Conservation (phyloP, 2,113 vertebrate species). For the Gallinago jamesoni region DNA sequence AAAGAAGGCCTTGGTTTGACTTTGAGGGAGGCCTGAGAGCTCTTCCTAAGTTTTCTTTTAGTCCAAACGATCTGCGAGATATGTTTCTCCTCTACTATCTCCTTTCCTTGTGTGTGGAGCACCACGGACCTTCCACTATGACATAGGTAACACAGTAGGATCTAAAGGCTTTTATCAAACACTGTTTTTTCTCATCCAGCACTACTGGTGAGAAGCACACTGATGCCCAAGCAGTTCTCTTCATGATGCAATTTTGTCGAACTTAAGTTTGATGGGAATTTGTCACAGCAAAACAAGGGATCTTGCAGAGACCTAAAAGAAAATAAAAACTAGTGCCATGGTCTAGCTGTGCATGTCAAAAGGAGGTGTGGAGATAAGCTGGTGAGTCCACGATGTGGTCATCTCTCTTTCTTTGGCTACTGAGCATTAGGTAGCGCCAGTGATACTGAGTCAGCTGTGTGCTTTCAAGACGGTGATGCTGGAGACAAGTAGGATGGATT, state of each 20-base stretch:
- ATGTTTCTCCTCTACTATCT: neutral
- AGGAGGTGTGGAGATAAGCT: neutral
- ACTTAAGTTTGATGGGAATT: neutral
- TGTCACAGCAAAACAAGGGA: neutral
- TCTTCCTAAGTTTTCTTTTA: neutral
- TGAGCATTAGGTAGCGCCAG: neutral
- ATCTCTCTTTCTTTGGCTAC: neutral
- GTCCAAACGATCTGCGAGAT: neutral
- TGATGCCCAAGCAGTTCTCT: neutral
- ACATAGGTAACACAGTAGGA: neutral
- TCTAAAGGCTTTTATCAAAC: neutral
- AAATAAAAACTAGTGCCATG: rapidly evolving
- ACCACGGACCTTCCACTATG: neutral
- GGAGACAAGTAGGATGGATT: neutral
- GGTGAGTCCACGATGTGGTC: neutral
- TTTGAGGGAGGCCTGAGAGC: neutral
- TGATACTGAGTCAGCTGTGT: rapidly evolving
- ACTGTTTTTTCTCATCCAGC: rapidly evolving
- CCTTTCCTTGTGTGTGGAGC: neutral
- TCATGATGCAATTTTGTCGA: neutral
- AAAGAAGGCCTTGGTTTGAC: neutral
- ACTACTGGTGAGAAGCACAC: neutral
- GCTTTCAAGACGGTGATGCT: rapidly evolving
- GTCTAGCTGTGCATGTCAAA: neutral
- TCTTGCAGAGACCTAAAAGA: neutral